Evolutionary conservation across 2,888 invertebrate species (phyloP).

Genomic region (Thumatha senex): DNA sequence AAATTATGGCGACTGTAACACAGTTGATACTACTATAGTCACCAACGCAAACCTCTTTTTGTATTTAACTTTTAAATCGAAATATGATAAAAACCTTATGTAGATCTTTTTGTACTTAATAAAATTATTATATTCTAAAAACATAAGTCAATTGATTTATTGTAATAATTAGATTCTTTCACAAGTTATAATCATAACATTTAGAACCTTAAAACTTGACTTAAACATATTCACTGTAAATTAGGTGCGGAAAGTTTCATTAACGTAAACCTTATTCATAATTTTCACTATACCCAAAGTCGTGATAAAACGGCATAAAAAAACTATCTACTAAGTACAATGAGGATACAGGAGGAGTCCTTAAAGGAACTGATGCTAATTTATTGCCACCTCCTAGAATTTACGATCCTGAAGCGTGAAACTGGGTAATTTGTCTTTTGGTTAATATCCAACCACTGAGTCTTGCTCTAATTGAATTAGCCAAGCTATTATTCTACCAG

Average conservation of each 20-base stretch:
- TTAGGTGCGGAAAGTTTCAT: not conserved
- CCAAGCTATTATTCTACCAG: constrained; percentile 39
- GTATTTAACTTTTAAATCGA: too few species aligned
- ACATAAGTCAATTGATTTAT: too few species aligned
- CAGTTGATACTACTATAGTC: too few species aligned
- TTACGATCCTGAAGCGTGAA: constrained; percentile 69
- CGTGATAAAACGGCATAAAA: constrained; percentile 30
- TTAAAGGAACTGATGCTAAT: constrained; percentile 45
- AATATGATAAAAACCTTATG: too few species aligned
- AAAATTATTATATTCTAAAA: too few species aligned
- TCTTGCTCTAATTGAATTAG: constrained; percentile 70
- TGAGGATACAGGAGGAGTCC: constrained; percentile 31
- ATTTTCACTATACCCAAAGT: constrained; percentile 18
- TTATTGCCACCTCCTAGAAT: constrained; percentile 58
- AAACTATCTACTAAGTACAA: constrained; percentile 14
- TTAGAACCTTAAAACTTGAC: too few species aligned
- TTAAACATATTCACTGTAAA: not conserved
- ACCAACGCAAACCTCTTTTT: too few species aligned
- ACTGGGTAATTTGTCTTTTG: constrained; percentile 67
- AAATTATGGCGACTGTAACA: too few species aligned
- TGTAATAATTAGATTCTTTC: too few species aligned
- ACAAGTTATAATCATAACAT: too few species aligned
- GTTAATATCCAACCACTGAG: constrained; percentile 59
- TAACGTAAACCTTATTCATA: not conserved
- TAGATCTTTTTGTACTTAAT: too few species aligned